A percentile compares a stretch with the other conserved stretches of the same genome.
Conservation (phyloP, 1,140 invertebrate species). For the Bombus polaris region DNA sequence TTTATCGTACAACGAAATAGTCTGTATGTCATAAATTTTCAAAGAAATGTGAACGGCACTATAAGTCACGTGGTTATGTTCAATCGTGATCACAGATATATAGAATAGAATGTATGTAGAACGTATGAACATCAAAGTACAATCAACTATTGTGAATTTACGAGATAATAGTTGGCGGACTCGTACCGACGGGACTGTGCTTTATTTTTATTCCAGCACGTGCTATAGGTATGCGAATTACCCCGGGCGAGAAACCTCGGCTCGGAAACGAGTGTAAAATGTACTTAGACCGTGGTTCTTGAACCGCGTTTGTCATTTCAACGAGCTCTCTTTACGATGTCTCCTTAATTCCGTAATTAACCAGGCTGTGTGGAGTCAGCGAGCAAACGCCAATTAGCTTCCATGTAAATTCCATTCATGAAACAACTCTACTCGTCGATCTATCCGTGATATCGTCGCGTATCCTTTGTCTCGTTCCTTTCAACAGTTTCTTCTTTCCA, state of each 20-base stretch:
- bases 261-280: slow-evolving; percentile 4
- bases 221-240: slow-evolving; percentile 30
- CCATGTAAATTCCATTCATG: neutral
- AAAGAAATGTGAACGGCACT: neutral
- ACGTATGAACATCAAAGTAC: neutral
- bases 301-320: slow-evolving; percentile 39
- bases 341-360: slow-evolving; percentile 34
- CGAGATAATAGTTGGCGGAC: neutral
- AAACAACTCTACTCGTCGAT: too few relatives aligned
- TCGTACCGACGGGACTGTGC: neutral
- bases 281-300: slow-evolving; percentile 19
- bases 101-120: too few relatives aligned
- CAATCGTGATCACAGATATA: neutral
- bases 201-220: slow-evolving; percentile 56
- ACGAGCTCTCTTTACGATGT: neutral
- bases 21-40: neutral
- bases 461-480: too few relatives aligned
- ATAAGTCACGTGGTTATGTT: too few relatives aligned
- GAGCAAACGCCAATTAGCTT: slow-evolving; percentile 7
- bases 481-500: neutral
- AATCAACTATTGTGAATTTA: neutral
- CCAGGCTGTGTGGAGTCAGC: neutral
- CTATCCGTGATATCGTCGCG: too few relatives aligned
- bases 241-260: neutral
- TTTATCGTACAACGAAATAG: neutral